These are phyloP conservation scores for Lithobates pipiens DNA, from an alignment of 2,797 vertebrate species.

Conservation along the genomic window DNA sequence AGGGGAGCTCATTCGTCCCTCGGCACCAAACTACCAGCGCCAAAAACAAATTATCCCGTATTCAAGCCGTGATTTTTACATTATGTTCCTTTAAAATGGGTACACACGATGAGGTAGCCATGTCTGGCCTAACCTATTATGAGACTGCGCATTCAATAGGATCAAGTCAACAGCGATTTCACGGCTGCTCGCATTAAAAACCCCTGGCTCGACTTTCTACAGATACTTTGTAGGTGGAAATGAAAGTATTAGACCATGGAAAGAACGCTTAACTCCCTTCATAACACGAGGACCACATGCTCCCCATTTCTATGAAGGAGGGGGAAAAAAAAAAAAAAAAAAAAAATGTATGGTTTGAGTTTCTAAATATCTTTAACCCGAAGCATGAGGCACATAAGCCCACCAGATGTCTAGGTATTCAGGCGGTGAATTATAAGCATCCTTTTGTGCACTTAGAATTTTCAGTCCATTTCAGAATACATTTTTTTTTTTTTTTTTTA, in stretches of 20 bases:
- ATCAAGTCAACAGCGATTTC: not conserved
- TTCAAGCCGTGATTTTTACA: no score
- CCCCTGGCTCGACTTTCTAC: not conserved
- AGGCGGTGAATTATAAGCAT: conserved; percentile 35
- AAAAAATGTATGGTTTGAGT: conserved; percentile 23
- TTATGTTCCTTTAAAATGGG: no score
- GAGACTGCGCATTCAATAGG: not conserved
- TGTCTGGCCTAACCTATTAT: not conserved
- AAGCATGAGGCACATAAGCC: conserved; percentile 24
- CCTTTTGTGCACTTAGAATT: conserved; percentile 21
- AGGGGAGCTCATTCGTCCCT: no score
- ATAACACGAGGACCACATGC: conserved; percentile 22
- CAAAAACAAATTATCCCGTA: no score
- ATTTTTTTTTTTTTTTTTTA: not conserved
- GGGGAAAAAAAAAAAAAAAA: not conserved
- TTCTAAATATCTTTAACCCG: conserved; percentile 9
- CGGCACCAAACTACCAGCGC: no score
- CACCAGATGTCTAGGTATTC: conserved; percentile 35
- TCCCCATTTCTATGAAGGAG: not conserved
- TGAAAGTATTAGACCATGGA: conserved; percentile 12
- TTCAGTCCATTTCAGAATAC: not conserved
- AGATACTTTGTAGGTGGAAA: conserved; percentile 4
- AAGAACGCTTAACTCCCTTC: conserved; percentile 1
- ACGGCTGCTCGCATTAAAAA: not conserved
- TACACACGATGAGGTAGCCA: not conserved